Evolutionary conservation across 2,113 vertebrate genomes (phyloP).

Genomic region (Corythornis vintsioides): DNA sequence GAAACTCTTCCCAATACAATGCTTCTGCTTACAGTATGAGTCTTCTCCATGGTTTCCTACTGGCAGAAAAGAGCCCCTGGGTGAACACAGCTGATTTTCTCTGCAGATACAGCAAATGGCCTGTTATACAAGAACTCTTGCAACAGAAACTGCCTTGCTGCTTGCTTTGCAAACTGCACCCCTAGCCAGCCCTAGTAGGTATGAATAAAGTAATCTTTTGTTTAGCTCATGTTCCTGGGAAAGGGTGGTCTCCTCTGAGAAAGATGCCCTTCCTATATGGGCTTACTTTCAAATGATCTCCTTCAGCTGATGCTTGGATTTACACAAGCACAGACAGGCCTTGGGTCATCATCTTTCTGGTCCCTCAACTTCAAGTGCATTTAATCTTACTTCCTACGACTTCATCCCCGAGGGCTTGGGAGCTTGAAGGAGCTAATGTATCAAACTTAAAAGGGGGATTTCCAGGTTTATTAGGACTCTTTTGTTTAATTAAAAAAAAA

Average conservation of each 20-base stretch:
- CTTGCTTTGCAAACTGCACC: not conserved
- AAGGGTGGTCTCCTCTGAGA: not conserved
- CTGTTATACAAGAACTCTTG: not conserved
- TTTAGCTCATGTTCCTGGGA: not conserved
- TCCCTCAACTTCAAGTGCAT: not conserved
- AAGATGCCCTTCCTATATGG: not conserved
- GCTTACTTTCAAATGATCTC: not conserved
- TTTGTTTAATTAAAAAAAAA: not conserved
- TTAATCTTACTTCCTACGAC: not conserved
- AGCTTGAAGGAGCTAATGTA: not conserved
- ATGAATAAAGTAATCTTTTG: rapidly evolving
- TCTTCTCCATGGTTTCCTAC: not conserved
- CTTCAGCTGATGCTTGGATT: not conserved
- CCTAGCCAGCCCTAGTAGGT: not conserved
- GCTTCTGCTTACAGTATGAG: not conserved
- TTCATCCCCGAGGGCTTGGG: not conserved
- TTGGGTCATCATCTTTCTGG: not conserved
- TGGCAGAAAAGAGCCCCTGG: not conserved
- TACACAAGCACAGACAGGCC: not conserved
- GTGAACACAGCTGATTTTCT: not conserved
- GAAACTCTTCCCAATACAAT: not conserved
- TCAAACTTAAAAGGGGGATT: not conserved
- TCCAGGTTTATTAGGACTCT: not conserved
- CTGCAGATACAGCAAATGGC: not conserved
- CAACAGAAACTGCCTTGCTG: not conserved